Base-by-base conservation (phyloP, 2,113 vertebrate species). In the Tursiops truncatus region DNA sequence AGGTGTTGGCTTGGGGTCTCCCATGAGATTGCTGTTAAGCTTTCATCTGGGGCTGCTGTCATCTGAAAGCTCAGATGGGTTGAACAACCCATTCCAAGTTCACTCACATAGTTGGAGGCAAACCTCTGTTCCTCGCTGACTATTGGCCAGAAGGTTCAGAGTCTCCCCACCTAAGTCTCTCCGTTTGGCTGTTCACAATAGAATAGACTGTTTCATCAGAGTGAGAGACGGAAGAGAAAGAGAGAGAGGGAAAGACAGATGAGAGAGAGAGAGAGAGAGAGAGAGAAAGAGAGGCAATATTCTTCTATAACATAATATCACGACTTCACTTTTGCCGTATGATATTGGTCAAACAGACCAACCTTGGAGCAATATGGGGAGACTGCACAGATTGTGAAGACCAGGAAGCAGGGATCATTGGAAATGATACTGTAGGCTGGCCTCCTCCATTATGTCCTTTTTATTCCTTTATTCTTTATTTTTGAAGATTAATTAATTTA, bases 301-400 rank as follows among this genome's bases (percentile, higher is more conserved):
- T 85, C 11, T 91, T 60, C 74, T 41, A 44, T 33, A 90, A 82
- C 1, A 26, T 74, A 28, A 25, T 58, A 31, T 53, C 36, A n/a
- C 4, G 10, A n/a, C 2, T 33, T 73, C 36, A 38, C 7, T 87
- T 90, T 23, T 67, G 17, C 5, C 28, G 15, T 6, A n/a, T 12
- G 13, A 38, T n/a, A 18, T 4, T 36, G 18, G 31, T 86, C 20
- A 50, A 53, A 31, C 8, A 20, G 5, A 60, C 9, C 26, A 15
- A 14, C 1, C 53, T 63, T 28, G 20, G 10, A 17, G 23, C 6
- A 14, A 23, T 2, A 6, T 31, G 44, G 2, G 6, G 3, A 44
- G 77, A 38, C 3, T 8, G 67, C 8, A 41, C 0, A 31, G 26
- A 2, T 20, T 36, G 15, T 8, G 12, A 67, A 33, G 9, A n/a